Base-by-base conservation (phyloP, 2,797 vertebrate species). In the Threskiornis aethiopicus region DNA sequence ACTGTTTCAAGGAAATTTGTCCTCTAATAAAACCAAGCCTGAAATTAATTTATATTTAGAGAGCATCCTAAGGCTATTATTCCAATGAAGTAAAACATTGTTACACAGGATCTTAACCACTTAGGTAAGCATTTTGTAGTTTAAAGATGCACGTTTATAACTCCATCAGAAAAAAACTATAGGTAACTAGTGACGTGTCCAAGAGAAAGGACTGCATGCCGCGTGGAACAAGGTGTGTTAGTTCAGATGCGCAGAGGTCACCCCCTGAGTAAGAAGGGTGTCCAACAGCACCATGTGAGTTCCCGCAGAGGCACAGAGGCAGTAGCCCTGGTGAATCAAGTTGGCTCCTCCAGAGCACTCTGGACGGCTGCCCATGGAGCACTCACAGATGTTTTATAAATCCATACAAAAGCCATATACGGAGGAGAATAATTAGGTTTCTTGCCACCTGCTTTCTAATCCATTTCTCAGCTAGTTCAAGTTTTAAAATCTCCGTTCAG, bases 381-480 rank as follows among this genome's bases (percentile, higher is more conserved):
- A 55, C n/a, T 91, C 51, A 61, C 79, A 82, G 62, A 55, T 90
- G 62, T 73, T 95, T 57, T 89, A 28, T 83, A 91, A 84, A 82
- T 90, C 83, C 78, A 9, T 44, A 80, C 42, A 89, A 89, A 92
- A 95, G 71, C 44, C 16, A 16, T 42, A 16, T 64, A 58, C 22
- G 70, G 78, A 64, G 41, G 37, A 65, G 33, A 78, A 65, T 87
- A 80, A 92, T 96, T 35, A 65, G 29, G 28, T 80, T 94, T 90
- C 41, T 83, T 73, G 59, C 75, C 93, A 92, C 81, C 71, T 96
- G 80, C 86, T 83, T 96, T 92, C 88, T 91, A 16, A 92, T 87
- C 47, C 92, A 1, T 87, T 71, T 87, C n/a, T 77, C 15, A 14
- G 26, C n/a, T 89, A 52, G 61, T 91, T 90, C 58, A 87, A 52